Evolutionary conservation across 1,140 invertebrate species (phyloP).

Genomic region (Condylostylus longicornis): DNA sequence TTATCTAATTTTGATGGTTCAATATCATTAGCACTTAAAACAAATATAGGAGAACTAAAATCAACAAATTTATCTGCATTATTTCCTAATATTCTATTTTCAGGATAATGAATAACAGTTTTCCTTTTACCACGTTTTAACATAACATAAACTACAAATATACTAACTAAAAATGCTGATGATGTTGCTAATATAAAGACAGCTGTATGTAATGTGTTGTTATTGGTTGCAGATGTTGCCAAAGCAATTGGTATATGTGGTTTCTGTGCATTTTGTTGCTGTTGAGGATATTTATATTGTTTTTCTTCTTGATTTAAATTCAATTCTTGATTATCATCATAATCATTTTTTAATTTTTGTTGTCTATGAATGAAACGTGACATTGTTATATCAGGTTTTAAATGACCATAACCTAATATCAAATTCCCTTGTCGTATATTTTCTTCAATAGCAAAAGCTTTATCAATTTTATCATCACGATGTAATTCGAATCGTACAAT

Average conservation of each 20-base stretch:
- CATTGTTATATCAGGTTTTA: conserved; percentile 21
- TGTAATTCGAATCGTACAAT: conserved; percentile 27
- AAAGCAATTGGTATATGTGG: conserved; percentile 14
- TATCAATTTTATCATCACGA: conserved; percentile 25
- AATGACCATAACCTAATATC: conserved; percentile 18
- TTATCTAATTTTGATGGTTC: too few species aligned
- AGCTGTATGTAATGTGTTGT: conserved; percentile 23
- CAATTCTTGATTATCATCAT: too few species aligned
- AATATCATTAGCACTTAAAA: conserved; percentile 17
- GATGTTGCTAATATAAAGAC: conserved; percentile 29
- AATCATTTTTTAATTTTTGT: conserved; percentile 2
- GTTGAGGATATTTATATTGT: too few species aligned
- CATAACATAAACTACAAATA: conserved; percentile 30
- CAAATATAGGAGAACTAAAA: conserved; percentile 27
- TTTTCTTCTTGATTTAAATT: too few species aligned
- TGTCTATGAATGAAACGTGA: conserved; percentile 25
- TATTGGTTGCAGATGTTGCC: conserved; percentile 18
- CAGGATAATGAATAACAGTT: conserved; percentile 1
- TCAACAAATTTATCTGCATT: conserved; percentile 19
- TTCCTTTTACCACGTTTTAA: conserved; percentile 23
- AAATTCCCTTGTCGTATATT: conserved; percentile 19
- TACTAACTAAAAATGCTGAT: conserved; percentile 28
- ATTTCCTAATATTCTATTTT: conserved; percentile 5
- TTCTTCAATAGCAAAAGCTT: conserved; percentile 28
- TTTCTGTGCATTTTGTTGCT: too few species aligned